Evolutionary conservation across 2,888 invertebrate species (phyloP).

Genomic region (Acrobeloides nanus): DNA sequence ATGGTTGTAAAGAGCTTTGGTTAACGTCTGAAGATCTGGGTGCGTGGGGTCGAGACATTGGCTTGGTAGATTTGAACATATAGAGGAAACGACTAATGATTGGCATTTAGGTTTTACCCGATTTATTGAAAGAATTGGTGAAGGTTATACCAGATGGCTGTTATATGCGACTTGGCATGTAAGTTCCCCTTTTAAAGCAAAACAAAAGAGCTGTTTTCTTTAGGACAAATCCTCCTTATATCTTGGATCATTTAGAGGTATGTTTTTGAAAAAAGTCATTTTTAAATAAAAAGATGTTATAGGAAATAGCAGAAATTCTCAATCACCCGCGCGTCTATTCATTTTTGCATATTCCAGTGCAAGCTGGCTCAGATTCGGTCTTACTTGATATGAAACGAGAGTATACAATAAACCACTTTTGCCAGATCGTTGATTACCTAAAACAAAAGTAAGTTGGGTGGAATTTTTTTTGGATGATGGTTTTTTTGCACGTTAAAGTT

Average conservation of each 20-base stretch:
- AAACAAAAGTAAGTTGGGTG: conserved; percentile 62
- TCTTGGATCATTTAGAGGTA: conserved; percentile 76
- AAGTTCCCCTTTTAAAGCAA: conserved; percentile 53
- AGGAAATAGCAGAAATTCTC: conserved; percentile 77
- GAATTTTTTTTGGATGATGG: conserved; percentile 11
- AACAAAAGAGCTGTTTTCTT: no score
- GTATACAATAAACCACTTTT: conserved; percentile 81
- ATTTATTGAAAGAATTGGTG: conserved; percentile 76
- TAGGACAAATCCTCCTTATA: conserved; percentile 93
- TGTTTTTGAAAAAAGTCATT: not conserved
- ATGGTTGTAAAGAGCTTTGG: conserved; percentile 94
- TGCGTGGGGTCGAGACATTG: conserved; percentile 91
- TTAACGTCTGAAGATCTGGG: conserved; percentile 95
- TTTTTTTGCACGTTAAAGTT: no score
- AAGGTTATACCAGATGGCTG: conserved; percentile 61
- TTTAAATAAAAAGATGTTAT: conserved; percentile 59
- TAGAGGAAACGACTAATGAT: conserved; percentile 4
- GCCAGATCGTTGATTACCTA: conserved; percentile 76
- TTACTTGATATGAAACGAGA: conserved; percentile 91
- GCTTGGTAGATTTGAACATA: conserved; percentile 53
- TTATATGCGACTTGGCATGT: conserved; percentile 79
- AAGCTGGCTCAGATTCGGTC: conserved; percentile 90
- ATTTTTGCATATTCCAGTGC: conserved; percentile 93
- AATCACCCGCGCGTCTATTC: conserved; percentile 80
- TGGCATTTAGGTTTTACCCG: conserved; percentile 63